Evolutionary conservation across 1,140 invertebrate species (phyloP).

Genomic region (Papilio helenus): DNA sequence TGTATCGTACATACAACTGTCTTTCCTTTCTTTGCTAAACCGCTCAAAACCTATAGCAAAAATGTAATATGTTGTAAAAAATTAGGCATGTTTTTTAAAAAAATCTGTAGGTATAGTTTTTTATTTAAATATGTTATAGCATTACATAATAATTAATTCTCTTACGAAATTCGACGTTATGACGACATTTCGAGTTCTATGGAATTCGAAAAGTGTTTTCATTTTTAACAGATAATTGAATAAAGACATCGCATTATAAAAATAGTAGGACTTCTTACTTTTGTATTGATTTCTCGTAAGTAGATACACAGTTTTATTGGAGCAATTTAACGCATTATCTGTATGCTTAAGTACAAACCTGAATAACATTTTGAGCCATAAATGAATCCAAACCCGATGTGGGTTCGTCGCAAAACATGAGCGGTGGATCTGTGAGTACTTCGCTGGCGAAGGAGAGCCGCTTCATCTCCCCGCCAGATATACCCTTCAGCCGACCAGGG

Average conservation of each 20-base stretch:
- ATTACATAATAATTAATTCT: no score
- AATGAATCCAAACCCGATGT: constrained; percentile 95
- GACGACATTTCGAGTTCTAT: no score
- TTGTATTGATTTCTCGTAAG: no score
- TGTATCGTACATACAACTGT: constrained; percentile 97
- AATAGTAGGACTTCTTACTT: no score
- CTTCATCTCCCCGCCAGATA: constrained; percentile 98
- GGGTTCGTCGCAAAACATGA: constrained; percentile 99
- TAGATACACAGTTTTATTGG: no score
- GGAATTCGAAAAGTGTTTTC: no score
- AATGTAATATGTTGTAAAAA: neutral
- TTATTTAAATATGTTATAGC: neutral
- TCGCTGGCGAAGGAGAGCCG: constrained; percentile 97
- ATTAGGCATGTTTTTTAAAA: no score
- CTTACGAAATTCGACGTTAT: no score
- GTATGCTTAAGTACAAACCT: constrained; percentile 70
- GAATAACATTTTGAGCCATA: constrained; percentile 95
- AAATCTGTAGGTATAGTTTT: neutral
- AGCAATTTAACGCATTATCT: no score
- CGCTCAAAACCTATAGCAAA: constrained; percentile 85
- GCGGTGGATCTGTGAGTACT: constrained; percentile 95
- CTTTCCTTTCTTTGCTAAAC: constrained; percentile 91
- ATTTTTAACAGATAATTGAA: no score
- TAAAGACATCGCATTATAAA: no score
- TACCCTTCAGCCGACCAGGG: constrained; percentile 93